Base-by-base conservation (phyloP, 2,113 vertebrate genomes). In the Suncus etruscus region DNA sequence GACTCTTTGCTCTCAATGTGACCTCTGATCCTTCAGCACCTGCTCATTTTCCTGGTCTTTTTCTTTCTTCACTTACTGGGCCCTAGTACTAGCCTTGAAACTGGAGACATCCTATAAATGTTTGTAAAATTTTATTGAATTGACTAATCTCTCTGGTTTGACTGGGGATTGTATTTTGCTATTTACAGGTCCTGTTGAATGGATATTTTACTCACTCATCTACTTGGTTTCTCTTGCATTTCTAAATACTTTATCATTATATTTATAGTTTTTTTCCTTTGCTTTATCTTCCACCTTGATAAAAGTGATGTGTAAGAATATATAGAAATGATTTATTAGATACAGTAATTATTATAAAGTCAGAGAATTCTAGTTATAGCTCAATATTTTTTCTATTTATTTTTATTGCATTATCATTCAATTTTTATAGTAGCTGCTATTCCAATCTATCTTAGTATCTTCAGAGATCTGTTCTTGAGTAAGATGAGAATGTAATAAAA, bases 21-120 rank as follows among this genome's bases (percentile, higher is more conserved):
- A 85, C 66, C 88, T 91, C 47, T 93, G 89, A 73, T 94, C 76
- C 58, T 90, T 90, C 91, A 94, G 31, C 51, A 90, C 54, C 54
- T 93, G 63, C 3, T 94, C 72, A 85, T 91, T 94, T 93, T 61
- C 61, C 85, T 87, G 47, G 32, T 75, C 75, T 83, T 77, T 58
- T 80, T 82, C 75, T 91, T 91, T 94, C 79, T 80, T 90, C 75
- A 83, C 51, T 48, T 76, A 16, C 1, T 82, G 66, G 27, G 9
- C 18, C 25, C 6, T 47, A 87, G 51, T 32, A 50, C 10, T n/a
- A n/a, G 72, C 15, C 47, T 72, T 90, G 76, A 95, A 95, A 95
- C 75, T 73, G 3, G 72, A 90, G 18, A n/a, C 31, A 3, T 76
- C 27, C 20, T 16, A 51, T 25, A 90, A 87, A 75, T 73, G 47